phyloP scores from a whole-genome alignment of 2,888 invertebrate genomes.

The Ophion costatus region DNA sequence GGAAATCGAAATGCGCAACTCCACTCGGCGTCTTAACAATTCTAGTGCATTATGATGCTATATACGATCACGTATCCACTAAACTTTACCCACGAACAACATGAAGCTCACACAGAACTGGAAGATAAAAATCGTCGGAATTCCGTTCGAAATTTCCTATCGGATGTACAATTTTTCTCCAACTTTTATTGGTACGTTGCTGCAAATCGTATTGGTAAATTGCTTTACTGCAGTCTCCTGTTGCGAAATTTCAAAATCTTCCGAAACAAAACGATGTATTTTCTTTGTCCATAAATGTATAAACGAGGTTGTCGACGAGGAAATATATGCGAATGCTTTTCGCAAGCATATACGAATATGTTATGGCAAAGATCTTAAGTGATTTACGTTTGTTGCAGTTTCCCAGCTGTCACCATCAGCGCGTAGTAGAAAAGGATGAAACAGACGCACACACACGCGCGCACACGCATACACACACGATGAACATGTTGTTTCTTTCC shows the following conservation, averaged over 20 bases:
- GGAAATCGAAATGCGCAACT: slow-evolving; percentile 9
- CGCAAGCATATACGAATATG: slow-evolving; percentile 4
- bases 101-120: slow-evolving; percentile 36
- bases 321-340: slow-evolving; percentile 7
- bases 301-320: background rate
- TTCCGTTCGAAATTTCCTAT: slow-evolving; percentile 19
- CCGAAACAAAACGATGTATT: no score
- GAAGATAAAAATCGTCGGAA: slow-evolving; percentile 4
- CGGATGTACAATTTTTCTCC: background rate
- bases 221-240: background rate
- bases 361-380: background rate
- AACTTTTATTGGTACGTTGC: slow-evolving; percentile 3
- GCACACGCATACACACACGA: no score
- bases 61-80: slow-evolving; percentile 7
- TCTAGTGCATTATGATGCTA: background rate
- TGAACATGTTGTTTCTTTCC: slow-evolving; percentile 16
- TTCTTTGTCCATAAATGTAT: background rate
- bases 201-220: background rate
- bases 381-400: slow-evolving; percentile 2
- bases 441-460: no score
- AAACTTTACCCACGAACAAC: slow-evolving; percentile 35
- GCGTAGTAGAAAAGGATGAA: no score
- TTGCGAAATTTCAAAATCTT: no score
- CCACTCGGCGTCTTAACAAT: background rate
- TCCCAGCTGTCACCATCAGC: background rate